phyloP scores from a whole-genome alignment of 2,888 invertebrate genomes.

The Mythimna impura region DNA sequence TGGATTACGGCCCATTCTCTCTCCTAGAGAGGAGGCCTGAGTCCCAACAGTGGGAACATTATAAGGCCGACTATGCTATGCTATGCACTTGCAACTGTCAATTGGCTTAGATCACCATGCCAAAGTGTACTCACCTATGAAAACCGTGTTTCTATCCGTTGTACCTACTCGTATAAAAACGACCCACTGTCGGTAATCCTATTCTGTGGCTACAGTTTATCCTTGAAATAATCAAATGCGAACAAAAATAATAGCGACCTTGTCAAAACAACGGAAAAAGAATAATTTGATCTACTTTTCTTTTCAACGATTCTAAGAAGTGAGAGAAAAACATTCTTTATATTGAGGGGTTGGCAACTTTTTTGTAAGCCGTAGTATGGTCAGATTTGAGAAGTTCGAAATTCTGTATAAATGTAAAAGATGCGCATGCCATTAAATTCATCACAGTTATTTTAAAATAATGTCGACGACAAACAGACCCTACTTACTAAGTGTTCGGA shows the following conservation, averaged over 20 bases:
- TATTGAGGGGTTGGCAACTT: conserved; percentile 13
- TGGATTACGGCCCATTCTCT: too few relatives aligned
- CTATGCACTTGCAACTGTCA: too few relatives aligned
- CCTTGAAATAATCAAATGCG: conserved; percentile 41
- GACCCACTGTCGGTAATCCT: background rate
- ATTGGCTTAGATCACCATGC: too few relatives aligned
- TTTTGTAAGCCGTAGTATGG: background rate
- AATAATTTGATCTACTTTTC: conserved; percentile 37
- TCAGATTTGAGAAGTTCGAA: background rate
- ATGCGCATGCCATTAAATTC: background rate
- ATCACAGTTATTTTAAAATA: background rate
- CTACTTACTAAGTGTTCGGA: too few relatives aligned
- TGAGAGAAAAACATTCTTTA: conserved; percentile 34
- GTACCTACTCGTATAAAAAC: background rate
- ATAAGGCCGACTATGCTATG: too few relatives aligned
- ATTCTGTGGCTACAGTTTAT: background rate
- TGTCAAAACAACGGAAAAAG: conserved; percentile 37
- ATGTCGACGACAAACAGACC: background rate
- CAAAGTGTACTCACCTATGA: too few relatives aligned
- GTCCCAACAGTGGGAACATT: too few relatives aligned
- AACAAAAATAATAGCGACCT: conserved; percentile 15
- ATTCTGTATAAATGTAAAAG: conserved; percentile 17
- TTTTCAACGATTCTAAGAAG: conserved; percentile 35
- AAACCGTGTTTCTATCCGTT: background rate
- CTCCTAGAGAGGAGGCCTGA: too few relatives aligned